Percentiles rank a stretch among this genome's conserved stretches.
These are phyloP conservation scores for Mythimna vitellina DNA, from an alignment of 2,888 invertebrate genomes.

Conservation along the genomic window DNA sequence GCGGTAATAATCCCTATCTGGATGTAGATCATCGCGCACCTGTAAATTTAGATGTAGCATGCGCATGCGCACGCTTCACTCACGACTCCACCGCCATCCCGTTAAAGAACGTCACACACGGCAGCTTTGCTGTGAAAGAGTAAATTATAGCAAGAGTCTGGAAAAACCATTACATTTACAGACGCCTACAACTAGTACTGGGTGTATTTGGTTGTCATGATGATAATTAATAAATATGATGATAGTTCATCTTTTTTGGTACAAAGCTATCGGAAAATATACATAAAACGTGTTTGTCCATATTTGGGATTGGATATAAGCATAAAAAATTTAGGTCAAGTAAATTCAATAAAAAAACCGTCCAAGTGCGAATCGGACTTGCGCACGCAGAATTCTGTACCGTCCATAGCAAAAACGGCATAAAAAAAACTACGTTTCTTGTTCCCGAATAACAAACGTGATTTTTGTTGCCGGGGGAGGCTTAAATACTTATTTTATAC, in stretches of 20 bases:
- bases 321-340: too few relatives aligned
- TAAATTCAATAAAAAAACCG: too few relatives aligned
- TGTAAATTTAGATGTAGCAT: slow-evolving; percentile 73
- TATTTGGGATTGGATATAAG: too few relatives aligned
- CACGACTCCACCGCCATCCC: slow-evolving; percentile 68
- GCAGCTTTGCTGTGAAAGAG: not conserved
- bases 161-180: not conserved
- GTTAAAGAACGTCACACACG: slow-evolving; percentile 56
- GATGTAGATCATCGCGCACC: slow-evolving; percentile 75
- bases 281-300: not conserved
- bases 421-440: too few relatives aligned
- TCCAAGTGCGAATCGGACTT: too few relatives aligned
- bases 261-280: not conserved
- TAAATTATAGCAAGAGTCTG: not conserved
- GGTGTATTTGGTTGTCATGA: not conserved
- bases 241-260: not conserved
- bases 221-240: not conserved
- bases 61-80: slow-evolving; percentile 74
- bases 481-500: too few relatives aligned
- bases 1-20: slow-evolving; percentile 73
- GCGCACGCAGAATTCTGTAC: too few relatives aligned
- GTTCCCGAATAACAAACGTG: too few relatives aligned
- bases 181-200: not conserved
- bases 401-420: too few relatives aligned
- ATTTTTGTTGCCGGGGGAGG: too few relatives aligned